Conservation (phyloP, 2,797 vertebrate genomes). For the Myotis findleyi region DNA sequence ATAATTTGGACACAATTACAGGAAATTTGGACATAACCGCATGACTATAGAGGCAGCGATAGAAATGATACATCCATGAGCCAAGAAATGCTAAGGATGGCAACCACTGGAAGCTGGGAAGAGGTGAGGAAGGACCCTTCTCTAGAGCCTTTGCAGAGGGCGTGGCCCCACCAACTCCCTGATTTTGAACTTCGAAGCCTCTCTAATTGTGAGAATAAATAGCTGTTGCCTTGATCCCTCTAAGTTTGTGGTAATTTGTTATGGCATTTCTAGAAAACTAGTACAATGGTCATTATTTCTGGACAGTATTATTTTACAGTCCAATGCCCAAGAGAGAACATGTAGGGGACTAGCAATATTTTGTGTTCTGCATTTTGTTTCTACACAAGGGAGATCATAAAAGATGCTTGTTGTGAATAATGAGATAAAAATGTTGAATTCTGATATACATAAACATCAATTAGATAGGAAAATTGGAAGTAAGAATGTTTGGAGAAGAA, state of each 20-base stretch:
- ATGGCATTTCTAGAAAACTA: neutral
- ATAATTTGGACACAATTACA: neutral
- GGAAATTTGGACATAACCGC: neutral
- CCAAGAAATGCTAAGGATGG: neutral
- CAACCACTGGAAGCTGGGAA: neutral
- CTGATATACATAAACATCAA: neutral
- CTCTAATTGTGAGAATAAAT: neutral
- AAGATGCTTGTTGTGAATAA: conserved; percentile 5
- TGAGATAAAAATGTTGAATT: conserved; percentile 27
- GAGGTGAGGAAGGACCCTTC: neutral
- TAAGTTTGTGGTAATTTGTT: neutral
- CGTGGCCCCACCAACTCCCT: neutral
- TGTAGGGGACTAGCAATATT: neutral
- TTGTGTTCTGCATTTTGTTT: neutral
- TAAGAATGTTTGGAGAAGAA: conserved; percentile 32
- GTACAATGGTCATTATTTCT: neutral
- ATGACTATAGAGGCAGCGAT: neutral
- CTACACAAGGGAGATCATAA: neutral
- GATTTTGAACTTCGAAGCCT: neutral
- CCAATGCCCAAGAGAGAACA: neutral
- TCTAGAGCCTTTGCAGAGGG: neutral
- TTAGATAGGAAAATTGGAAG: conserved; percentile 8
- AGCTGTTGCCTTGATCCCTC: neutral
- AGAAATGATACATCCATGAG: neutral
- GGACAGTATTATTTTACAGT: neutral